phyloP scores from a whole-genome alignment of 2,797 vertebrate species.

The Tapera naevia region DNA sequence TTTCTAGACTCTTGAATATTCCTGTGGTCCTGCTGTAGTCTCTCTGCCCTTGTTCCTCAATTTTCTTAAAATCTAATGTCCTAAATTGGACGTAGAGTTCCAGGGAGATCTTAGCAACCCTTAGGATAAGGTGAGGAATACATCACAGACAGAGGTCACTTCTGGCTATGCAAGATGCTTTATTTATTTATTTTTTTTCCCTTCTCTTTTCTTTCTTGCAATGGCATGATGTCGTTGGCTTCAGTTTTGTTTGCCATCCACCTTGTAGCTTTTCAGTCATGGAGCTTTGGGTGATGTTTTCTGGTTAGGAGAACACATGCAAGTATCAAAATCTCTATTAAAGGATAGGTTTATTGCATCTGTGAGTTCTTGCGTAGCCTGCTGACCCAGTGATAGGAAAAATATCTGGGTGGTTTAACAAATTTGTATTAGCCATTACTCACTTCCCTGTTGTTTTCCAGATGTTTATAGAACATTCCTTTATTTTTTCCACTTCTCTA shows the following conservation, averaged over 20 bases:
- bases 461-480: background rate
- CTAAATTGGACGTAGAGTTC: background rate
- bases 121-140: background rate
- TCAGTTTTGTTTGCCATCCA: background rate
- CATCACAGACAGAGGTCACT: background rate
- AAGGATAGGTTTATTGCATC: background rate
- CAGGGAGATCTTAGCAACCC: background rate
- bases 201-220: background rate
- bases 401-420: background rate
- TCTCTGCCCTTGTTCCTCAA: background rate
- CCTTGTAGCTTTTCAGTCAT: background rate
- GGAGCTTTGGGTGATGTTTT: background rate
- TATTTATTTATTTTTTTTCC: background rate
- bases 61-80: background rate
- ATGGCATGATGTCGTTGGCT: background rate
- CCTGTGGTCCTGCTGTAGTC: background rate
- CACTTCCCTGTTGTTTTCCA: background rate
- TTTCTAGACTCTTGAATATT: background rate
- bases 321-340: background rate
- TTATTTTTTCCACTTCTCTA: background rate
- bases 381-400: background rate
- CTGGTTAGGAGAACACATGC: background rate
- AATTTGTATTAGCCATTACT: background rate
- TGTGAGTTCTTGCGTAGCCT: background rate
- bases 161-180: background rate